Base-by-base conservation (phyloP, 35 echinoderm and acorn worm species). In the Heliocidaris erythrogramma region DNA sequence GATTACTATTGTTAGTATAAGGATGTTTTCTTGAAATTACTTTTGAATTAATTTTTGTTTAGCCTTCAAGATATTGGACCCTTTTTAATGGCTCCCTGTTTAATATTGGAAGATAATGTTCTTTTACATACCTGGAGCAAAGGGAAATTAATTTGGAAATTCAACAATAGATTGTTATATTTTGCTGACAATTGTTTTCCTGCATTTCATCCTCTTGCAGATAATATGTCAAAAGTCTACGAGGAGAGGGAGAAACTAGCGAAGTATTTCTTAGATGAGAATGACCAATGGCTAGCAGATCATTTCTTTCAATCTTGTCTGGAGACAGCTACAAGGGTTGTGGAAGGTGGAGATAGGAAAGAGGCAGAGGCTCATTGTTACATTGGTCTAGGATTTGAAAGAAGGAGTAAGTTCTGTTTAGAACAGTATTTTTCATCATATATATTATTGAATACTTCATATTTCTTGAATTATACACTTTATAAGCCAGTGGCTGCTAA, bases 281-380 rank as follows among this genome's bases (percentile, higher is more conserved):
- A 90, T 35, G 98, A 99, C 89, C 90, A 96, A 10, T 96, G 97
- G 95, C 94, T 99, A 47, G 97, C 98, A 4, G 97, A 97, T 94
- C 97, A 99, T 65, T 99, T 99, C 94, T 99, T 96, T 85, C 91
- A 95, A 30, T 97, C 96, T 7, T 99, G 98, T 88, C 96, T 99
- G 13, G 97, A 97, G 42, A 97, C 96, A 21, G 96, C 97, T 31
- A 50, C 93, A 31, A 94, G 96, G 47, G 95, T 99, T 7, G 92
- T 88, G 1, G 98, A 95, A 61, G 90, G 92, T 86, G 98, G 97
- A 35, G 94, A 95, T 17, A 93, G 92, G 49, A 95, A 95, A 49
- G 96, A 97, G 30, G 98, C 94, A n/a, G 97, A 99, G 49, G 98
- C 98, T 5, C 95, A 99, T 86, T 99, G 98, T 88, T 96, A 99